Percentiles rank a stretch among this genome's conserved stretches.
These are phyloP conservation scores for Blera fallax DNA, from an alignment of 2,888 invertebrate species.

Conservation along the genomic window DNA sequence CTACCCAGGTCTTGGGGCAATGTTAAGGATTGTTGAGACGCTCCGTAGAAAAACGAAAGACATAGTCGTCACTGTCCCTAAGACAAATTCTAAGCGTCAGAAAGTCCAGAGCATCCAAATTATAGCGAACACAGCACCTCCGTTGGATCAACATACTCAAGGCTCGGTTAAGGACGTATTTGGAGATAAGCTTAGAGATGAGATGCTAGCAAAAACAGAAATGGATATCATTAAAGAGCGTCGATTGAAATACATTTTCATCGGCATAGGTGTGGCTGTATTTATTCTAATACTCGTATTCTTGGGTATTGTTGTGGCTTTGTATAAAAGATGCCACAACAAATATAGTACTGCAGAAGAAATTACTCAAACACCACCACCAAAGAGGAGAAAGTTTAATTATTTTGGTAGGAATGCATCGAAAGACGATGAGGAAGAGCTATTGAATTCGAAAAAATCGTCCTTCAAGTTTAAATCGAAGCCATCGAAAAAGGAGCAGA, in stretches of 20 bases:
- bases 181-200: neutral
- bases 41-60: slow-evolving; percentile 59
- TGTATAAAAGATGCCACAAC: neutral
- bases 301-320: neutral
- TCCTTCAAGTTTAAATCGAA: neutral
- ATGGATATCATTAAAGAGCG: neutral
- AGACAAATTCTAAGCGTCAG: slow-evolving; percentile 27
- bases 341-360: neutral
- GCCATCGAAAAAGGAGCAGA: neutral
- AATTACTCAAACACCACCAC: neutral
- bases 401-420: slow-evolving; percentile 25
- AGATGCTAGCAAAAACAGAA: neutral
- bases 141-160: neutral
- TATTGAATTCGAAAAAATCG: neutral
- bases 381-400: neutral
- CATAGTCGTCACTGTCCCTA: neutral
- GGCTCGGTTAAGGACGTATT: neutral
- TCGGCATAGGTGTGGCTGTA: slow-evolving; percentile 23
- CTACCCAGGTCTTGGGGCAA: slow-evolving; percentile 80
- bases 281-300: slow-evolving; percentile 23
- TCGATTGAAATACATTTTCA: slow-evolving; percentile 32
- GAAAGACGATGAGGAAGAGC: slow-evolving; percentile 31
- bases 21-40: slow-evolving; percentile 78
- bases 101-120: neutral
- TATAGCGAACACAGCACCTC: neutral